Conservation (phyloP, 2,797 vertebrate genomes). For the Melanotaenia pygmaea region DNA sequence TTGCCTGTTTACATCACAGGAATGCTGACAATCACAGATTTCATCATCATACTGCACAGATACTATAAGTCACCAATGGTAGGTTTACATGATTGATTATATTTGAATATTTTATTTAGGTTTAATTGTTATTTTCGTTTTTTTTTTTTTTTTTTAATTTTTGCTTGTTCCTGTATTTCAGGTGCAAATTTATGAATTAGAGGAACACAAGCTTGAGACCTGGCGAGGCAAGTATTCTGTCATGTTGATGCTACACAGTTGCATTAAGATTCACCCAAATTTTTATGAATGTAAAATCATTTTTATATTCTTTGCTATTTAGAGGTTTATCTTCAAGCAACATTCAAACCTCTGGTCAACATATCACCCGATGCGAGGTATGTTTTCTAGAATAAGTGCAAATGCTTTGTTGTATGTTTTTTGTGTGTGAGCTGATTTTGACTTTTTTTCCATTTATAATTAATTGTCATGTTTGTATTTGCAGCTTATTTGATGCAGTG, state of each 20-base stretch:
- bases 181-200: constrained; percentile 99
- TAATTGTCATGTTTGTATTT: constrained; percentile 27
- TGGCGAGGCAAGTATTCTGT: constrained; percentile 90
- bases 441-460: not conserved
- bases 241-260: not conserved
- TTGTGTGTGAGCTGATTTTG: not conserved
- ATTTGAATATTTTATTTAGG: not conserved
- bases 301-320: constrained; percentile 26
- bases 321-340: constrained; percentile 99
- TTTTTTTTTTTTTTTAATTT: not conserved
- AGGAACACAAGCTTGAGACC: constrained; percentile 99
- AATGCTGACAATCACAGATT: constrained; percentile 99
- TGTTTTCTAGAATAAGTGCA: not conserved
- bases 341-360: constrained; percentile 98
- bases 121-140: not conserved
- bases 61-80: constrained; percentile 99
- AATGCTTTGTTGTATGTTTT: not conserved
- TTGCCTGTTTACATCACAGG: constrained; percentile 78
- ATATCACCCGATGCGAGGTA: constrained; percentile 98
- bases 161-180: constrained; percentile 55
- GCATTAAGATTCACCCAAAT: not conserved
- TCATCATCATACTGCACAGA: constrained; percentile 99
- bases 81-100: constrained; percentile 58
- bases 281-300: not conserved
- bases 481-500: constrained; percentile 96